phyloP scores from a whole-genome alignment of 2,888 invertebrate genomes.

The Brachylomia viminalis region DNA sequence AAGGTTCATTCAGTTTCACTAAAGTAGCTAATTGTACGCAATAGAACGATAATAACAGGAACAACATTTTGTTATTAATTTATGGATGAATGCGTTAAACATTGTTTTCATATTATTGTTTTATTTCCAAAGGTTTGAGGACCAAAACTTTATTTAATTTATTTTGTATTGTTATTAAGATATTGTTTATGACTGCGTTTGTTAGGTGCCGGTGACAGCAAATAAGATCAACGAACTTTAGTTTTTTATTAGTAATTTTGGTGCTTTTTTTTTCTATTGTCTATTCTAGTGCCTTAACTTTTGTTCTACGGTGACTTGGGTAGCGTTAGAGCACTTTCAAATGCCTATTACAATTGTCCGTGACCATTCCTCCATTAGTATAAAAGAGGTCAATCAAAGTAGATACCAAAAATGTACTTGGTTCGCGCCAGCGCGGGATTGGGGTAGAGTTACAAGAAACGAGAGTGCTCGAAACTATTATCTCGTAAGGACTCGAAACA shows the following conservation, averaged over 20 bases:
- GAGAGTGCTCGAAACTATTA: background rate
- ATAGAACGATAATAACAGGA: slow-evolving; percentile 21
- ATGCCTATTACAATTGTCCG: slow-evolving; percentile 1
- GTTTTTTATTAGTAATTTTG: slow-evolving; percentile 34
- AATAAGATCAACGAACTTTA: slow-evolving; percentile 16
- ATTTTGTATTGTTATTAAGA: slow-evolving; percentile 46
- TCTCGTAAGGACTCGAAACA: background rate
- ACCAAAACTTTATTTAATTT: slow-evolving; percentile 58
- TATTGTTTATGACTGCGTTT: slow-evolving; percentile 41
- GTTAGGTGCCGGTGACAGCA: slow-evolving; percentile 17
- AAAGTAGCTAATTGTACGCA: slow-evolving; percentile 32
- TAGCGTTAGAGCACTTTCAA: slow-evolving; percentile 2
- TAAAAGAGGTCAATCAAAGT: slow-evolving; percentile 2
- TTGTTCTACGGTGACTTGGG: slow-evolving; percentile 53
- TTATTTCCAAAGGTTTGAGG: slow-evolving; percentile 67
- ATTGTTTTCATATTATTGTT: slow-evolving; percentile 50
- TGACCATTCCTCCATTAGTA: background rate
- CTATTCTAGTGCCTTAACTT: slow-evolving; percentile 75
- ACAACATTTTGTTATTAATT: slow-evolving; percentile 46
- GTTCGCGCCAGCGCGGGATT: background rate
- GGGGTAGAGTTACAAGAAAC: background rate
- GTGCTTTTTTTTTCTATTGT: slow-evolving; percentile 50
- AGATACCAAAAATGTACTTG: slow-evolving; percentile 8
- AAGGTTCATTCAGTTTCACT: slow-evolving; percentile 23
- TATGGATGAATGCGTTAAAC: slow-evolving; percentile 31